Base-by-base conservation (phyloP, 2,888 invertebrate species). In the Capitulum mitella region DNA sequence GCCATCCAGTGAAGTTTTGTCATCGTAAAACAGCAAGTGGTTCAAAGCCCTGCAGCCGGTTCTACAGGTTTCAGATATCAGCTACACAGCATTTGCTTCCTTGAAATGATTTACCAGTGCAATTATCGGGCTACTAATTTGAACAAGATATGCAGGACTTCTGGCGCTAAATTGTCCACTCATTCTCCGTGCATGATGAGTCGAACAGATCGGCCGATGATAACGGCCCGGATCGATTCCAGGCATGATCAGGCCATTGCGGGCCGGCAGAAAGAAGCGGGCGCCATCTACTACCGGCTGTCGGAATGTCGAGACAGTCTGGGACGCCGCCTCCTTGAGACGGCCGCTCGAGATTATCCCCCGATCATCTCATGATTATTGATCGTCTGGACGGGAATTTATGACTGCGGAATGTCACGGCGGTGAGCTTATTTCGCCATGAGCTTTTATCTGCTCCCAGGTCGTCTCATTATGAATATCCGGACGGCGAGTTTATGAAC, bases 391-490 rank as follows among this genome's bases (percentile, higher is more conserved):
- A 1, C 19, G 61, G 6, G 19, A 34, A 32, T 16, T 70, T 70
- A 70, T 70, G 70, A 70, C 70, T 2, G 19, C 16, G 70, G 70
- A 70, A 70, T 37, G 70, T 70, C 70, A 70, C 70, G 70, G 22
- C 19, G 37, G 32, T 12, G 12, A 61, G 26, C 61, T 61, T 34
- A 37, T 70, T 22, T 70, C 70, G 70, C 70, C 70, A 70, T 37
- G 70, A 26, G 70, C 70, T 37, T 70, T 70, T 70, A 70, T 70
- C 70, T 19, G 19, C 37, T 3, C 58, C 58, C 34, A 70, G 22
- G 70, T 37, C 70, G 70, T 5, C 70, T 70, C 70, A 70, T 70
- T 70, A 70, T 70, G 70, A 32, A 70, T 32, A 70, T 70, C 10
- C 70, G 37, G 12, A 6, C 10, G 22, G 37, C 37, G 16, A 16